Percentiles rank a stretch among this genome's conserved stretches.
phyloP scores from a whole-genome alignment of 2,113 vertebrate genomes.

The Agapornis roseicollis region DNA sequence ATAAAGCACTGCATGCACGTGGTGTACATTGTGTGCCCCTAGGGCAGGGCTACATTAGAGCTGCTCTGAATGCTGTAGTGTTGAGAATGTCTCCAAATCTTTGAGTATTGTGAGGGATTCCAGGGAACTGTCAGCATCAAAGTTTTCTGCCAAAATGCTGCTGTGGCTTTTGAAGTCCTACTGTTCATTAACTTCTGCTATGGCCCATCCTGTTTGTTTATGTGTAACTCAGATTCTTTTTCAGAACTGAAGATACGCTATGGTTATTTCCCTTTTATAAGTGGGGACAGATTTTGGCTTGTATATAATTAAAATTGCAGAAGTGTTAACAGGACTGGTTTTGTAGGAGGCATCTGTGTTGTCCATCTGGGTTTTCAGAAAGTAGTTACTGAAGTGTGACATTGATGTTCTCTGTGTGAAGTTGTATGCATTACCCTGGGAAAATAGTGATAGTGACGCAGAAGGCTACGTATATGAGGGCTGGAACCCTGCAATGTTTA shows the following conservation, averaged over 20 bases:
- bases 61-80: not conserved
- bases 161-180: not conserved
- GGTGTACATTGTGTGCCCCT: not conserved
- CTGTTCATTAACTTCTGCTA: not conserved
- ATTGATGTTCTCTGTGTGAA: not conserved
- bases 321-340: not conserved
- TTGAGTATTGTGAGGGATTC: not conserved
- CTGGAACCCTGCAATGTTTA: not conserved
- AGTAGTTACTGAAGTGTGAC: not conserved
- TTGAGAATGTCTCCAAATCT: not conserved
- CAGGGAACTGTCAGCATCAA: not conserved
- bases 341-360: not conserved
- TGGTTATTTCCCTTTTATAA: not conserved
- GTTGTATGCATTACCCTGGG: not conserved
- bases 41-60: fast-evolving
- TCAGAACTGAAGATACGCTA: not conserved
- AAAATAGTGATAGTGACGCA: not conserved
- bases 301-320: not conserved
- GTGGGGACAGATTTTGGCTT: not conserved
- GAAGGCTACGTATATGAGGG: not conserved
- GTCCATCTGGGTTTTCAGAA: not conserved
- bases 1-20: not conserved
- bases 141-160: not conserved
- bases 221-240: not conserved
- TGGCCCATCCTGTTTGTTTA: not conserved